Evolutionary conservation across 2,797 vertebrate genomes (phyloP).

Genomic region (Lophura swinhoii): DNA sequence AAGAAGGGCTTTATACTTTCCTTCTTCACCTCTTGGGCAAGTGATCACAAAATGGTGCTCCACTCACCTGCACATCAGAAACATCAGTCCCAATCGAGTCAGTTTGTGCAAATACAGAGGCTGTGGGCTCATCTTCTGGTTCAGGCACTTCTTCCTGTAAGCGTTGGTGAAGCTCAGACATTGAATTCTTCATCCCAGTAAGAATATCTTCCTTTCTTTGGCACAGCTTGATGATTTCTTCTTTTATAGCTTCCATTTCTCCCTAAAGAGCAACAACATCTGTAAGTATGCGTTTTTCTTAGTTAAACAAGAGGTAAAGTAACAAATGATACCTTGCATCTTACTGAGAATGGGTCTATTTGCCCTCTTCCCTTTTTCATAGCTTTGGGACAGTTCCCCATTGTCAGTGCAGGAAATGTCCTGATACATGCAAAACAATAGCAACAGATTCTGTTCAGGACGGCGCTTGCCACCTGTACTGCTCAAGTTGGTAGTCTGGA

Average conservation of each 20-base stretch:
- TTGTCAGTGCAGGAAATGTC: background rate
- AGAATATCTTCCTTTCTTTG: conserved; percentile 80
- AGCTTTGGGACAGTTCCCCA: conserved; percentile 56
- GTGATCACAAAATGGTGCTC: background rate
- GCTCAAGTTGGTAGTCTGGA: background rate
- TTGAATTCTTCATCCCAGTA: conserved; percentile 59
- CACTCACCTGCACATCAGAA: conserved; percentile 72
- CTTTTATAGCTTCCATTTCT: conserved; percentile 71
- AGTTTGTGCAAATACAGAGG: conserved; percentile 22
- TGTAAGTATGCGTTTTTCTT: background rate
- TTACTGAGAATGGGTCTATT: conserved; percentile 41
- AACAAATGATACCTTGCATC: background rate
- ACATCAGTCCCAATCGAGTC: conserved; percentile 3
- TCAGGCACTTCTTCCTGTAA: conserved; percentile 68
- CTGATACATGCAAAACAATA: background rate
- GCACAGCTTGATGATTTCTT: conserved; percentile 75
- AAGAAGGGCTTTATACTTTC: conserved; percentile 12
- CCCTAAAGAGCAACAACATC: conserved; percentile 67
- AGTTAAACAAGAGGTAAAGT: background rate
- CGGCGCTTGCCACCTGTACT: background rate
- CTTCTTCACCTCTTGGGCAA: background rate
- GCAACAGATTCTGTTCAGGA: background rate
- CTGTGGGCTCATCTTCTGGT: conserved; percentile 35
- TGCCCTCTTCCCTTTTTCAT: conserved; percentile 15
- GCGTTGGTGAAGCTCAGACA: conserved; percentile 73